Evolutionary conservation across 2,113 vertebrate genomes (phyloP).

Genomic region (Mixornis gularis): DNA sequence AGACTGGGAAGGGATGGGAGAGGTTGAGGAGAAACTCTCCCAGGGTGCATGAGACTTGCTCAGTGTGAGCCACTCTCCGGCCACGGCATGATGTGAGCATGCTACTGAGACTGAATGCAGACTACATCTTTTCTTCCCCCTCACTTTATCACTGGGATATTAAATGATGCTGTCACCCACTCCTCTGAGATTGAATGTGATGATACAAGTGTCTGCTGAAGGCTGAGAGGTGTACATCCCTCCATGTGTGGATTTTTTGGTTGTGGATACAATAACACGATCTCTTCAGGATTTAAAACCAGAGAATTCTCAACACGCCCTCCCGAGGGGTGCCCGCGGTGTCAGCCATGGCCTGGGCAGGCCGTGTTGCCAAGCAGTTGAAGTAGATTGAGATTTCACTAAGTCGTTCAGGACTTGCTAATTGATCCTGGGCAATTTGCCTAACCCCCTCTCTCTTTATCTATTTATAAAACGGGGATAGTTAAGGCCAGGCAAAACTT

Average conservation of each 20-base stretch:
- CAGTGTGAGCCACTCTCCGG: accelerated
- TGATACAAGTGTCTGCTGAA: not conserved
- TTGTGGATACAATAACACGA: accelerated
- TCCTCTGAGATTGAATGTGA: not conserved
- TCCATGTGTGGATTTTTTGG: not conserved
- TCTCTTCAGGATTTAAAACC: not conserved
- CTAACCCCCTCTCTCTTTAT: conserved; percentile 23
- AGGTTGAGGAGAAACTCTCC: not conserved
- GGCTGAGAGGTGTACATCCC: accelerated
- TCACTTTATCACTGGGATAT: not conserved
- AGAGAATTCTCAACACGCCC: accelerated
- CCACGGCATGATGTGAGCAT: not conserved
- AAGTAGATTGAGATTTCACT: conserved; percentile 9
- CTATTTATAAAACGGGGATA: conserved; percentile 58
- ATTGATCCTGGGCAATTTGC: conserved; percentile 54
- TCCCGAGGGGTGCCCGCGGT: accelerated
- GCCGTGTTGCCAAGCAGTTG: not conserved
- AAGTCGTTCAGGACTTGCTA: conserved; percentile 27
- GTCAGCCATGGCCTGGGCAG: not conserved
- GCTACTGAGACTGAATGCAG: not conserved
- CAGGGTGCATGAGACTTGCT: not conserved
- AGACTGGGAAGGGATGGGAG: not conserved
- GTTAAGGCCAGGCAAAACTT: conserved; percentile 50
- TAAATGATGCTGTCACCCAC: not conserved
- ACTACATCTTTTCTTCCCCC: too few relatives aligned